phyloP scores from a whole-genome alignment of 2,113 vertebrate species.

The Holacanthus passer region DNA sequence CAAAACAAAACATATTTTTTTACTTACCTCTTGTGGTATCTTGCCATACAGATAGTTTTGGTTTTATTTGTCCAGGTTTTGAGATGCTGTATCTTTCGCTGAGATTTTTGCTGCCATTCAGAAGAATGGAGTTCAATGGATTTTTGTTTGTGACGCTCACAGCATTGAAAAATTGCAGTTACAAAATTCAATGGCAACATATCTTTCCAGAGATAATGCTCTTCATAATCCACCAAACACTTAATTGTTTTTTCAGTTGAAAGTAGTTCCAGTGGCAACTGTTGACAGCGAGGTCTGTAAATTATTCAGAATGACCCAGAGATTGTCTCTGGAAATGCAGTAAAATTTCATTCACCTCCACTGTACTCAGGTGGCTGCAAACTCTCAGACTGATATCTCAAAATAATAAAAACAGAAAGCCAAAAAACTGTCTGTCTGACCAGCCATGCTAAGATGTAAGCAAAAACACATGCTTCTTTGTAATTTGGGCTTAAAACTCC shows the following conservation, averaged over 20 bases:
- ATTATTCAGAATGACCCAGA: background rate
- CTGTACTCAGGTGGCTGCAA: background rate
- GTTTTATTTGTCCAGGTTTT: background rate
- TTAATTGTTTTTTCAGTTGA: background rate
- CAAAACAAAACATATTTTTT: conserved; percentile 14
- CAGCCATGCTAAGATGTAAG: background rate
- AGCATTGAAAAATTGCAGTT: background rate
- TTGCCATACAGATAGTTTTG: no score
- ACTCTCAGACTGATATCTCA: background rate
- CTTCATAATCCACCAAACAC: background rate
- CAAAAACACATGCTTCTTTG: conserved; percentile 9
- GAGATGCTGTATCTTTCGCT: no score
- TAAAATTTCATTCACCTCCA: background rate
- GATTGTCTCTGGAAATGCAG: background rate
- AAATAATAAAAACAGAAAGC: background rate
- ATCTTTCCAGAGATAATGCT: background rate
- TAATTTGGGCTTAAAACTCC: background rate
- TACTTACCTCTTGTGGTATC: background rate
- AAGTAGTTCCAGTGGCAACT: background rate
- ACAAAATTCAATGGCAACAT: no score
- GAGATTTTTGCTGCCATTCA: background rate
- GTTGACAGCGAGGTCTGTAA: background rate
- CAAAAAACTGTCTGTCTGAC: background rate
- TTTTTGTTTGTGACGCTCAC: background rate
- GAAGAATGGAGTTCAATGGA: background rate